A percentile compares a stretch with the other conserved stretches of the same genome.
Evolutionary conservation across 2,888 invertebrate genomes (phyloP).

Genomic region (Deroplatys truncata): DNA sequence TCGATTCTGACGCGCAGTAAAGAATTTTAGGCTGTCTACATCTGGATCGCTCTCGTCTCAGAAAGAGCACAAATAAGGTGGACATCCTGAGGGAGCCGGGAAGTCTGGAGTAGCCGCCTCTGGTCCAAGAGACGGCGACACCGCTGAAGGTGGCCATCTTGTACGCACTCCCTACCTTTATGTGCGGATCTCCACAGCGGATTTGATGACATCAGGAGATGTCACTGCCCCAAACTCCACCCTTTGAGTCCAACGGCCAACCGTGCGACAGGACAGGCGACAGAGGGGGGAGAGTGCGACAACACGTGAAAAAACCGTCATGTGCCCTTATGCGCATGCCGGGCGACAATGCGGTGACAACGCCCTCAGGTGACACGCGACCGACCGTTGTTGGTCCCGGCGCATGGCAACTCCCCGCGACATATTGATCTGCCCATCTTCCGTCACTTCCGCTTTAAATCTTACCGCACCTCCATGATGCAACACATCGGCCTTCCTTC

Average conservation of each 20-base stretch:
- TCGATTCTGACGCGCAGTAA: too few species aligned
- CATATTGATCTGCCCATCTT: not conserved
- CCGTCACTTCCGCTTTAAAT: not conserved
- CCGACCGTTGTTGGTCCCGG: not conserved
- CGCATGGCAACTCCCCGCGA: not conserved
- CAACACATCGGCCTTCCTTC: not conserved
- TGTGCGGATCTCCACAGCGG: not conserved
- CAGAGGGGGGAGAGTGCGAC: not conserved
- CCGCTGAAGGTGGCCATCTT: not conserved
- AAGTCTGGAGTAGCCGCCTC: too few species aligned
- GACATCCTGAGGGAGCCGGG: too few species aligned
- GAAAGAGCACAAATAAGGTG: too few species aligned
- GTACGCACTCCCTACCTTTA: not conserved
- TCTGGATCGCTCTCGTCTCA: too few species aligned
- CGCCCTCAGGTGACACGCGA: not conserved
- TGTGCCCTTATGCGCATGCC: not conserved
- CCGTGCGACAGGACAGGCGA: not conserved
- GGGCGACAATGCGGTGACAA: not conserved
- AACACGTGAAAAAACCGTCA: not conserved
- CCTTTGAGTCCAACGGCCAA: not conserved
- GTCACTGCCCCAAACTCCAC: slow-evolving; percentile 9
- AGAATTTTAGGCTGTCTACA: too few species aligned
- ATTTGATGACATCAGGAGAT: slow-evolving; percentile 1
- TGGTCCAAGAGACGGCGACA: not conserved
- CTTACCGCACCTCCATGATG: not conserved